Evolutionary conservation across 2,888 invertebrate genomes (phyloP).

Genomic region (Microdon myrmicae): DNA sequence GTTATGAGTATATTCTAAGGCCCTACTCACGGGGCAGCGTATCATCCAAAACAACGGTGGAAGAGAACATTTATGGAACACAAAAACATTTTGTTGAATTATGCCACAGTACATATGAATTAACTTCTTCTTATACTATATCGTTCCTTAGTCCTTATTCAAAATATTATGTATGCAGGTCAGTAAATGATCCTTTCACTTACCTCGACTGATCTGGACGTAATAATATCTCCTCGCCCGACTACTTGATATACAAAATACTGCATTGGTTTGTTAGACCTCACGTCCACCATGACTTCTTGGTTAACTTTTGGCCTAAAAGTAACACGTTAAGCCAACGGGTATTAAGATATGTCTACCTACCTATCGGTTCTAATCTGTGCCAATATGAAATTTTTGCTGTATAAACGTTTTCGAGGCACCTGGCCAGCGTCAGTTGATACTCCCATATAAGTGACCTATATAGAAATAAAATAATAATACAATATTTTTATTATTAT

Average conservation of each 20-base stretch:
- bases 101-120: no score
- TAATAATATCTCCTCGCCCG: conserved; percentile 86
- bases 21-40: no score
- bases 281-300: conserved; percentile 79
- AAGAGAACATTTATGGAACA: no score
- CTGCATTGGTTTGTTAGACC: conserved; percentile 81
- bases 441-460: conserved; percentile 84
- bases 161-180: no score
- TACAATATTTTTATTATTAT: background rate
- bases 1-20: no score
- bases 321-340: no score
- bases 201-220: conserved; percentile 79
- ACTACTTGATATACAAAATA: conserved; percentile 83
- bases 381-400: conserved; percentile 52
- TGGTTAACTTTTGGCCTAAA: conserved; percentile 73
- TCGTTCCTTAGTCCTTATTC: no score
- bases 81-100: no score
- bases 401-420: conserved; percentile 60
- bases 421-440: conserved; percentile 66
- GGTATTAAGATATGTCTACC: conserved; percentile 18
- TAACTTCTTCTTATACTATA: no score
- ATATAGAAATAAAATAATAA: conserved; percentile 2
- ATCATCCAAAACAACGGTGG: no score
- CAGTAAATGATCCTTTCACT: no score
- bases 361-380: conserved; percentile 38